A percentile compares a stretch with the other conserved stretches of the same genome.
These are phyloP conservation scores for Clitarchus hookeri DNA, from an alignment of 2,888 invertebrate genomes.

Conservation along the genomic window DNA sequence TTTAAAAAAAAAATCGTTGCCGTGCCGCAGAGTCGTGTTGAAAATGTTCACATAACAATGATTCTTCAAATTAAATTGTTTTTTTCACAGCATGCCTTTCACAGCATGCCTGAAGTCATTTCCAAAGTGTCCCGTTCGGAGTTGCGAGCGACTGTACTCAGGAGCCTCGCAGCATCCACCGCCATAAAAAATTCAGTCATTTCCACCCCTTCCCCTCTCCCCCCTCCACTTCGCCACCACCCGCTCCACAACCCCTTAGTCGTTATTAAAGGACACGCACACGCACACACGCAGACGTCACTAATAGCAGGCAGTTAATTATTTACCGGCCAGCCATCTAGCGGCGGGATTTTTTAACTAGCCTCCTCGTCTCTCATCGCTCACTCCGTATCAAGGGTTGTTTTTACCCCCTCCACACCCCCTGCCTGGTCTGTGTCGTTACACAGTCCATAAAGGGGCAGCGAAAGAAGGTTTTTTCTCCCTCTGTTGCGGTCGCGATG, in stretches of 20 bases:
- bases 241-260: not conserved
- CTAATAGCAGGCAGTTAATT: slow-evolving; percentile 26
- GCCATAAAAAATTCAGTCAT: slow-evolving; percentile 2
- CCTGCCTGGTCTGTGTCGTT: not conserved
- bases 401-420: not conserved
- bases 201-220: not conserved
- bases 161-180: not conserved
- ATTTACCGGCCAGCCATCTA: slow-evolving; percentile 25
- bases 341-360: slow-evolving; percentile 27
- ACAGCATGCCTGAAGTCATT: too few relatives aligned
- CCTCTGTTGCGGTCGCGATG: not conserved
- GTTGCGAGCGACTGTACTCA: not conserved
- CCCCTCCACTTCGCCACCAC: too few relatives aligned
- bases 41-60: too few relatives aligned
- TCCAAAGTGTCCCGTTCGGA: not conserved
- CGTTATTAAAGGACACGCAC: slow-evolving; percentile 5
- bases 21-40: too few relatives aligned
- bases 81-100: too few relatives aligned
- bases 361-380: slow-evolving; percentile 24
- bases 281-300: not conserved
- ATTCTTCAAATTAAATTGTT: too few relatives aligned
- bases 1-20: too few relatives aligned
- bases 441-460: slow-evolving; percentile 14
- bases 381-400: slow-evolving; percentile 22
- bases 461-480: not conserved